Evolutionary conservation across 2,797 vertebrate species (phyloP).

Genomic region (Podarcis siculus): DNA sequence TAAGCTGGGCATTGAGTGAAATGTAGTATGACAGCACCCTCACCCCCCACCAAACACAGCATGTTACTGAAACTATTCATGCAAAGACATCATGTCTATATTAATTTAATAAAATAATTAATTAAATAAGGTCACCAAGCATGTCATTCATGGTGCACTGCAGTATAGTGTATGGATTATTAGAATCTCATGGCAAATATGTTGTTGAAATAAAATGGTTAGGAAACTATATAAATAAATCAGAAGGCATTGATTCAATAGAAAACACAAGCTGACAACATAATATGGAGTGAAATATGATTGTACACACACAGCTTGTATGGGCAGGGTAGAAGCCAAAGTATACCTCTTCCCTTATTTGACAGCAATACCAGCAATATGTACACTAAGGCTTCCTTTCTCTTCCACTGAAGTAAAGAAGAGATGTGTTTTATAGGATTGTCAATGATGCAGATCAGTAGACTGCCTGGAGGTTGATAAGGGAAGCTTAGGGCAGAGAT

Average conservation of each 20-base stretch:
- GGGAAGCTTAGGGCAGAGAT: background rate
- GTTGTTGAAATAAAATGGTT: background rate
- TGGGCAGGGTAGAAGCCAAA: no score
- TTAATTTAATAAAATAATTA: background rate
- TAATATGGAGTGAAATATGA: constrained; percentile 13
- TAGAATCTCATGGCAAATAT: background rate
- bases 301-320: background rate
- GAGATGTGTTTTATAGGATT: no score
- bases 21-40: constrained; percentile 61
- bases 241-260: background rate
- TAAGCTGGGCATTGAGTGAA: constrained; percentile 65
- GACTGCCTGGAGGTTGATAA: background rate
- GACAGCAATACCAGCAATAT: background rate
- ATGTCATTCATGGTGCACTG: constrained; percentile 22
- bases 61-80: constrained; percentile 47
- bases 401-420: no score
- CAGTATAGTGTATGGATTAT: constrained; percentile 48
- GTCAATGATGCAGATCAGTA: no score
- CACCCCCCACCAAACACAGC: constrained; percentile 49
- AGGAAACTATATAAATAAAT: background rate
- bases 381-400: no score
- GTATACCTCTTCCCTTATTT: background rate
- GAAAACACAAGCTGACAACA: constrained; percentile 21
- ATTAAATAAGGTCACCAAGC: background rate
- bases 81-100: constrained; percentile 28